Evolutionary conservation across 2,888 invertebrate genomes (phyloP).

Genomic region (Macaria notata): DNA sequence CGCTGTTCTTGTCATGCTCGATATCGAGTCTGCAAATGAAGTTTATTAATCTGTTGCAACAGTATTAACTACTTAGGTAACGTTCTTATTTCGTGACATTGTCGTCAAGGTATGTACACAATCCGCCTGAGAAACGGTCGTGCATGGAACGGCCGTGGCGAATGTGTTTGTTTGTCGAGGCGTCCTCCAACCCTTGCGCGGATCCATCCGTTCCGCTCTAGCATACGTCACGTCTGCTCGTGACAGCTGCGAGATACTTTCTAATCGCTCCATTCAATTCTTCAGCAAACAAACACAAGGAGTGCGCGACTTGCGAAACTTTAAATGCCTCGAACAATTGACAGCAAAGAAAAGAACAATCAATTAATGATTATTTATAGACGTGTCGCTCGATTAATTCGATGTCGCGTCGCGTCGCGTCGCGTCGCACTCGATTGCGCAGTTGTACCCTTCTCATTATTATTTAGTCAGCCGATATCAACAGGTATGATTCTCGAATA

Average conservation of each 20-base stretch:
- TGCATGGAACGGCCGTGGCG: conserved; percentile 61
- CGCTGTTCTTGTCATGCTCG: conserved; percentile 23
- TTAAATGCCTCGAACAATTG: conserved; percentile 66
- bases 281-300: conserved; percentile 60
- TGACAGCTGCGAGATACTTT: conserved; percentile 79
- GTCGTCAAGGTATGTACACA: conserved; percentile 20
- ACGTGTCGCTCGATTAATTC: conserved; percentile 50
- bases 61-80: conserved; percentile 6
- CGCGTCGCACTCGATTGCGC: conserved; percentile 39
- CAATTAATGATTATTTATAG: conserved; percentile 65
- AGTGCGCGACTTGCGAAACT: conserved; percentile 71
- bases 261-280: conserved; percentile 73
- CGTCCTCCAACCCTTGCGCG: conserved; percentile 71
- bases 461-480: conserved; percentile 16
- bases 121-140: conserved; percentile 55
- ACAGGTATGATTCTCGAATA: conserved; percentile 29
- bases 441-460: conserved; percentile 30
- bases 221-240: conserved; percentile 72
- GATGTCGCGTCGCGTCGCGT: conserved; percentile 34
- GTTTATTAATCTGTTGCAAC: conserved; percentile 14
- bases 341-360: conserved; percentile 61
- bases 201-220: conserved; percentile 75
- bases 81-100: conserved; percentile 7
- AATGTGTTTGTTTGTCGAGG: conserved; percentile 73
- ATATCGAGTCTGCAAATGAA: conserved; percentile 16